Base-by-base conservation (phyloP, 1,140 invertebrate genomes). In the Eriosoma lanigerum region DNA sequence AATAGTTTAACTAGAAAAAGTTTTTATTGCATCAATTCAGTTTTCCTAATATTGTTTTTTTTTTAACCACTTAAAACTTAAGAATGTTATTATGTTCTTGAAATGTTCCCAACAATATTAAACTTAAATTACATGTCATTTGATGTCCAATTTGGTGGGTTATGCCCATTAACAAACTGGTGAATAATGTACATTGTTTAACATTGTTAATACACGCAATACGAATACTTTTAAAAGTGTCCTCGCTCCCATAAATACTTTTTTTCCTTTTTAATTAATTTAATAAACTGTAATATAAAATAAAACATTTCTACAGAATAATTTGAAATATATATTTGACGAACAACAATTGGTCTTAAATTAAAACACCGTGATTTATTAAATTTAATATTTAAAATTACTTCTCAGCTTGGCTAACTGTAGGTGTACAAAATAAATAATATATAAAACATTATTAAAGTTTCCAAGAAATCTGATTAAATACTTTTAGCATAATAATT, bases 201-300 rank as follows among this genome's bases (percentile, higher is more conserved):
- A 38, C 8, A 38, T 38, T 38, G 38, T 66, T 66, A 4, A 66
- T 66, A 66, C 38, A 15, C n/a, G 10, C n/a, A 66, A 46, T 38
- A 66, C n/a, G 32, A 66, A 21, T 44, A 21, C 62, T 66, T 66
- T 66, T 66, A 21, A 66, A 66, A 66, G 17, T 38, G 60, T 32
- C 62, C 13, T 21, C 32, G 10, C 17, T 62, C 17, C 15, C 6
- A 62, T 19, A 29, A 62, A 32, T 29, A 13, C 12, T 58, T 58
- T 17, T 24, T 13, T 58, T 58, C 24, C 6, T n/a, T n/a, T n/a
- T n/a, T n/a, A 26, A 58, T 26, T 58, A 24, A 38, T 8, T 8
- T 4, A 38, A 38, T 3, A 38, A 38, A 38, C 32, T 38, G n/a
- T n/a, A n/a, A n/a, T 38, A 38, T 38, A 8, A 4, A 3, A 38